Evolutionary conservation across 2,113 vertebrate species (phyloP), one percentile per base, ranked within the genome.

Genomic region (Leucosticte australis): DNA sequence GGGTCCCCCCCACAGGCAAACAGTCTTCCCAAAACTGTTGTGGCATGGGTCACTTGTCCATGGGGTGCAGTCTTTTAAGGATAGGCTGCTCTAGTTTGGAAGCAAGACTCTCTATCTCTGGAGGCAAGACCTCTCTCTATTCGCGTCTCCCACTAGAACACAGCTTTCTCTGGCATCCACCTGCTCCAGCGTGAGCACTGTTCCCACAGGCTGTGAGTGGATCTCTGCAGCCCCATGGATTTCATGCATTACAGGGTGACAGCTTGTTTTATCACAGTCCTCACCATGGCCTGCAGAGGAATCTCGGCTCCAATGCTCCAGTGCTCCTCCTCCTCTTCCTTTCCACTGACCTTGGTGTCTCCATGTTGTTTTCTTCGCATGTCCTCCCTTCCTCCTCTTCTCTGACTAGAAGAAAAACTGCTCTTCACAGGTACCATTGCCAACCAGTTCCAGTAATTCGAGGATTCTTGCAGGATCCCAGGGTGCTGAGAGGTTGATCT

Each of bases 281-380:
- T 65, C 41, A 33, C 41, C 30, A 33, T 1, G 11, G 31, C 64
- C 22, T 28, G n/a, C 33, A 68, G 24, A 49, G 46, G 65, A 15
- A 49, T 21, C n/a, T 37, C 2, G 1, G n/a, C n/a, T 68, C 24
- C 46, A 49, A 11, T 0, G 4, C n/a, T n/a, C n/a, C n/a, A n/a
- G n/a, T n/a, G n/a, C 9, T 49, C 9, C 17, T 49, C 24, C 18
- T 28, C 24, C 24, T 68, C 65, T 21, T 49, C 27, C 24, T 68
- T 35, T 15, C 14, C 17, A 8, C 13, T 35, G 44, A 49, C 44
- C 12, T 47, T 47, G 33, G 16, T 35, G 12, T 35, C 6, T 2
- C 65, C 46, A 7, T 21, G 33, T 35, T 49, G 44, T 20, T 47
- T 35, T 49, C 44, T 26, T 49, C 24, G 9, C 41, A 47, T 5